phyloP scores from a whole-genome alignment of 2,113 vertebrate species.

The Gambusia holbrooki region DNA sequence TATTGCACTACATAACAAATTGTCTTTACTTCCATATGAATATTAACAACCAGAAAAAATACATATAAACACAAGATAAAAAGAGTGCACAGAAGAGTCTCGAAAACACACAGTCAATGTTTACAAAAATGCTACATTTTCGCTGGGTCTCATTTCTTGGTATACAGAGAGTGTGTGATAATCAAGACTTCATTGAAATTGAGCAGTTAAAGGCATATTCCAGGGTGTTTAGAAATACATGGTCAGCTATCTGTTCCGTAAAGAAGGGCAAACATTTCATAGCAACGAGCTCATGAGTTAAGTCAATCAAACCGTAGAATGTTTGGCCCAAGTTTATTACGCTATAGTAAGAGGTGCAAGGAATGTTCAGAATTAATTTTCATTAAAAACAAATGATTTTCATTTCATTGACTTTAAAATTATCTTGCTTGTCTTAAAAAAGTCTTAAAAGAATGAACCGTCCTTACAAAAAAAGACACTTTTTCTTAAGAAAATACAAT shows the following conservation, averaged over 20 bases:
- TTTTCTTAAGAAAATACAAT: constrained; percentile 76
- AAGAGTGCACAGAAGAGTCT: constrained; percentile 85
- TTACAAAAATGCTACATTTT: constrained; percentile 88
- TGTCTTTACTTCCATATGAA: constrained; percentile 80
- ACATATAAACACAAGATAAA: constrained; percentile 74
- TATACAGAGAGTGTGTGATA: constrained; percentile 84
- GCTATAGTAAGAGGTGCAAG: constrained; percentile 65
- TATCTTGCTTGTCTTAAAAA: constrained; percentile 58
- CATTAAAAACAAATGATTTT: constrained; percentile 63
- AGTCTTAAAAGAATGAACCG: constrained; percentile 60
- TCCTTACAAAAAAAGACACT: constrained; percentile 71
- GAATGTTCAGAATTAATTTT: constrained; percentile 74
- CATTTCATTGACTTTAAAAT: constrained; percentile 65
- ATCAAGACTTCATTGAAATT: constrained; percentile 80
- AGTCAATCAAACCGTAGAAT: constrained; percentile 51
- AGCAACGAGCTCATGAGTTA: constrained; percentile 14
- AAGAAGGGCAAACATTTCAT: constrained; percentile 52
- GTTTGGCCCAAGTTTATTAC: constrained; percentile 56
- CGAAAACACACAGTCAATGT: constrained; percentile 86
- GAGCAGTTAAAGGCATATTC: constrained; percentile 82
- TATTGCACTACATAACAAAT: constrained; percentile 87
- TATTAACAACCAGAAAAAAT: constrained; percentile 75
- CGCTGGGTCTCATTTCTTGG: constrained; percentile 85
- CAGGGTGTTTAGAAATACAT: constrained; percentile 70
- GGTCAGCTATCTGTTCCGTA: constrained; percentile 59